Evolutionary conservation across 2,888 invertebrate species (phyloP).

Genomic region (Augiades crinisus): DNA sequence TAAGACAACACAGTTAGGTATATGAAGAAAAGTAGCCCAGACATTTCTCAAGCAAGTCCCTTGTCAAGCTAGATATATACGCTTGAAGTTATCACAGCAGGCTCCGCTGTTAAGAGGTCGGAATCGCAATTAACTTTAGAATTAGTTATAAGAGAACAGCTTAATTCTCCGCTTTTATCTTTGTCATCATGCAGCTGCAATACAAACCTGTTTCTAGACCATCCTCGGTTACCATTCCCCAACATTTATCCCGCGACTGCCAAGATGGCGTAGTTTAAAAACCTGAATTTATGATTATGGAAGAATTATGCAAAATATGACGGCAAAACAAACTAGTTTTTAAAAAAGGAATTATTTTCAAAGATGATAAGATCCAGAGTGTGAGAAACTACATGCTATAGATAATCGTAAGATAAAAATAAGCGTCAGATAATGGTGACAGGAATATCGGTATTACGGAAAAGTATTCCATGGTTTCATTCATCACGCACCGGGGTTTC

Average conservation of each 20-base stretch:
- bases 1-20: background rate
- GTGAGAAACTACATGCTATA: background rate
- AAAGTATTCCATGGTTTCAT: constrained; percentile 44
- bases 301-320: background rate
- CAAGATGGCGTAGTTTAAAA: constrained; percentile 8
- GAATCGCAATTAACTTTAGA: constrained; percentile 45
- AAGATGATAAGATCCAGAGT: background rate
- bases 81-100: constrained; percentile 9
- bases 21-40: background rate
- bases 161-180: constrained; percentile 43
- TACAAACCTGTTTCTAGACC: constrained; percentile 35
- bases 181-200: constrained; percentile 32
- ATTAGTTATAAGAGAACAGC: constrained; percentile 43
- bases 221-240: constrained; percentile 30
- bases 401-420: background rate
- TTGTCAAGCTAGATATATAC: constrained; percentile 4
- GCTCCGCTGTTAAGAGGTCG: constrained; percentile 41
- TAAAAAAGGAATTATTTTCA: constrained; percentile 1
- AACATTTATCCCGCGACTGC: constrained; percentile 27
- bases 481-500: constrained; percentile 31
- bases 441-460: constrained; percentile 48
- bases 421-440: constrained; percentile 26
- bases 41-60: constrained; percentile 3
- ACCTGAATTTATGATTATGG: constrained; percentile 8
- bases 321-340: constrained; percentile 5